phyloP scores from a whole-genome alignment of 2,797 vertebrate genomes.

The Scyliorhinus canicula region DNA sequence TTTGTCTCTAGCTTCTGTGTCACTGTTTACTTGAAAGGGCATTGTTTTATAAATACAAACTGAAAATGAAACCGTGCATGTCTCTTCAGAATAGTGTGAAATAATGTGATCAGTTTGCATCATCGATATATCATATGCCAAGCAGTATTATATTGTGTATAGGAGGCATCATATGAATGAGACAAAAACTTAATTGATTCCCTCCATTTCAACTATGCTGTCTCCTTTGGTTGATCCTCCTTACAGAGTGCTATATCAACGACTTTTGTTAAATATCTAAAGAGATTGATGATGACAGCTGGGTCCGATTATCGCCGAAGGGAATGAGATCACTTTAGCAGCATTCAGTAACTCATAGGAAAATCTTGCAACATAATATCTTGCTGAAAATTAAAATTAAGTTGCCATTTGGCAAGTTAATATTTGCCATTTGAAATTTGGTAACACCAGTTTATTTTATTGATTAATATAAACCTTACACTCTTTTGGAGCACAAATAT shows the following conservation, averaged over 20 bases:
- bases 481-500: not conserved
- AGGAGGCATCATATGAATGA: not conserved
- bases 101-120: not conserved
- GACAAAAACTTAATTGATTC: not conserved
- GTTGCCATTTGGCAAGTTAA: not conserved
- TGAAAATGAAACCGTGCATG: not conserved
- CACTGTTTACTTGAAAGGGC: not conserved
- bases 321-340: not conserved
- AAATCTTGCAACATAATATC: not conserved
- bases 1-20: not conserved
- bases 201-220: not conserved
- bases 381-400: not conserved
- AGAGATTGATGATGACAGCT: not conserved
- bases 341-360: not conserved
- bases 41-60: not conserved
- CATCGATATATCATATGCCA: not conserved
- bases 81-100: not conserved
- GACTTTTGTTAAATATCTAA: not conserved
- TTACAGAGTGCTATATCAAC: not conserved
- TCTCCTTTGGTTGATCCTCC: not conserved
- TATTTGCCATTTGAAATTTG: not conserved
- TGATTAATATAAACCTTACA: not conserved
- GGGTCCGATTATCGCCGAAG: not conserved
- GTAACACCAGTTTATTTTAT: not conserved
- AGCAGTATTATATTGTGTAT: not conserved